phyloP scores from a whole-genome alignment of 1,140 invertebrate species.

The Dendroctonus ponderosae region DNA sequence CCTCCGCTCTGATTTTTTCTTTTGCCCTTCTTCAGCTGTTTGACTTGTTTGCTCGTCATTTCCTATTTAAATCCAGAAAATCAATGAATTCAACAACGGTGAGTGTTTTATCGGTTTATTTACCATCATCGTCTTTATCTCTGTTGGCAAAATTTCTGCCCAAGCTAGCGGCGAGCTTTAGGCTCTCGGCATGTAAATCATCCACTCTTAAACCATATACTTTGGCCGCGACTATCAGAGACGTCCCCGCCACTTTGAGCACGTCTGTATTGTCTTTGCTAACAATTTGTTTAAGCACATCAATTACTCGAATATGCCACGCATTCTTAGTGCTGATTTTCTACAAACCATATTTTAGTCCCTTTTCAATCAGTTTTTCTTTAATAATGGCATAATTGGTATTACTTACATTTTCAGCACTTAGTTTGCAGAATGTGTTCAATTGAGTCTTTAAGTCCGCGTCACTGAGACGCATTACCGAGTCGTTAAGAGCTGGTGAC shows the following conservation, averaged over 20 bases:
- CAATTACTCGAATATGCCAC: slow-evolving; percentile 79
- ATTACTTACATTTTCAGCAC: slow-evolving; percentile 20
- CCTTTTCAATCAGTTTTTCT: slow-evolving; percentile 1
- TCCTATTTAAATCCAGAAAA: slow-evolving; percentile 18
- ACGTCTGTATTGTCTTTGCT: slow-evolving; percentile 59
- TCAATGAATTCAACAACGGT: neutral
- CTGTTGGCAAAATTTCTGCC: slow-evolving; percentile 44
- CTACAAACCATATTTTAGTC: slow-evolving; percentile 47
- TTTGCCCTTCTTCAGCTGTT: slow-evolving; percentile 42
- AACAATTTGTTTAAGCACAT: slow-evolving; percentile 66
- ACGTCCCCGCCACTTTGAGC: slow-evolving; percentile 72
- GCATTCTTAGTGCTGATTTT: slow-evolving; percentile 86
- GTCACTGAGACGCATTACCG: slow-evolving; percentile 8
- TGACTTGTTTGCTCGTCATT: slow-evolving; percentile 4
- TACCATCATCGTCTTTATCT: slow-evolving; percentile 50
- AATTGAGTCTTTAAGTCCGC: slow-evolving; percentile 13
- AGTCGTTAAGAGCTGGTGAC: slow-evolving; percentile 8
- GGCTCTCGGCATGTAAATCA: slow-evolving; percentile 70
- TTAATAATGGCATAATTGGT: neutral
- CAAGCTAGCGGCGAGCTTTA: slow-evolving; percentile 73
- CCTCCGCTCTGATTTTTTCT: slow-evolving; percentile 44
- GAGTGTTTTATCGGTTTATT: neutral
- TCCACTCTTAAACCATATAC: slow-evolving; percentile 82
- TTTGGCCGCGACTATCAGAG: slow-evolving; percentile 78
- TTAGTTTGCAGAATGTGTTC: slow-evolving; percentile 5